A percentile compares a stretch with the other conserved stretches of the same genome.
These are phyloP conservation scores for Hystrix brachyura DNA, from an alignment of 2,113 vertebrate species.

Conservation along the genomic window DNA sequence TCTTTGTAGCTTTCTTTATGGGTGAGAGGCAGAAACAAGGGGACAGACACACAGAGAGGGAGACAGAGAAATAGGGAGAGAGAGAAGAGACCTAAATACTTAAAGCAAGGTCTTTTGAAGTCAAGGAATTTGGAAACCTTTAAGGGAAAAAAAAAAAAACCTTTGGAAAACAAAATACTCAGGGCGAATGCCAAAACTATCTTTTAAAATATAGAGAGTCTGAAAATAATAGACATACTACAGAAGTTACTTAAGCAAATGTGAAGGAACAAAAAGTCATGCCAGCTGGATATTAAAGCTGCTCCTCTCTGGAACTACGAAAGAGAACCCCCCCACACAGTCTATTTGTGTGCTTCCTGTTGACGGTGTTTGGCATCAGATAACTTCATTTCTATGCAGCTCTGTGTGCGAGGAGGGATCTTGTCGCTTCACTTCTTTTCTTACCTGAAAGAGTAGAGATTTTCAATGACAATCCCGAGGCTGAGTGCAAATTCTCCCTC, in stretches of 20 bases:
- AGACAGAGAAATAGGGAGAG: background rate
- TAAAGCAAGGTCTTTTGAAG: background rate
- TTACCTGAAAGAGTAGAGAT: background rate
- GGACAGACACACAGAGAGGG: background rate
- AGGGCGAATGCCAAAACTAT: background rate
- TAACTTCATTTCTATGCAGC: background rate
- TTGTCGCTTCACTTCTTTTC: background rate
- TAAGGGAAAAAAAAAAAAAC: background rate
- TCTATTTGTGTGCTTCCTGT: background rate
- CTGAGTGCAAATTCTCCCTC: background rate
- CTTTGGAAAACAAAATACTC: background rate
- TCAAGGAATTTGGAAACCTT: background rate
- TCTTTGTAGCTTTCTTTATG: too few relatives aligned
- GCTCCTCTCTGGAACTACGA: background rate
- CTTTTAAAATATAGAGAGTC: background rate
- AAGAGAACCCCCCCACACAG: background rate
- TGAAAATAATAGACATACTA: background rate
- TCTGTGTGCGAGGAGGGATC: background rate
- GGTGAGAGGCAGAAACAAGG: too few relatives aligned
- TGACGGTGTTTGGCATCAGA: too few relatives aligned
- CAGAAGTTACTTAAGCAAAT: background rate
- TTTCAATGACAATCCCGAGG: background rate
- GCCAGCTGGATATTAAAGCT: accelerated
- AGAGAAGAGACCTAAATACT: background rate
- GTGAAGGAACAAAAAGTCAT: background rate